Percentiles rank a stretch among this genome's conserved stretches.
phyloP scores from a whole-genome alignment of 2,113 vertebrate genomes.

The Dicrurus megarhynchus region DNA sequence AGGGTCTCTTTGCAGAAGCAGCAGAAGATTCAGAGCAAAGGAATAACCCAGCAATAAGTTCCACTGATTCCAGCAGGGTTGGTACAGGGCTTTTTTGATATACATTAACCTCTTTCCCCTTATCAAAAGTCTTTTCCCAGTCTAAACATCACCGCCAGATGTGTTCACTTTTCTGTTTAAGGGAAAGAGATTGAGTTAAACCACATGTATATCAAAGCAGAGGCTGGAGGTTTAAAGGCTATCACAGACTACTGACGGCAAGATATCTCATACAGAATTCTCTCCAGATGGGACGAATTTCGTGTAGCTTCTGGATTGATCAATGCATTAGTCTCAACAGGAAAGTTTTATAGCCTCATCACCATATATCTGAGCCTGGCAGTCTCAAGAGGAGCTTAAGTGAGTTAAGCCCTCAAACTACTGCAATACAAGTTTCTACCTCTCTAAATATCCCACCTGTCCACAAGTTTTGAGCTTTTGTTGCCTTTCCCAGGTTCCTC shows the following conservation, averaged over 20 bases:
- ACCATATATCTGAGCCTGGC: neutral
- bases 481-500: neutral
- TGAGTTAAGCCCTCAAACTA: neutral
- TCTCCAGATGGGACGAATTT: constrained; percentile 26
- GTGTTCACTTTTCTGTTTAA: neutral
- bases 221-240: neutral
- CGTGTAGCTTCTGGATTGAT: neutral
- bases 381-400: neutral
- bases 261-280: neutral
- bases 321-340: neutral
- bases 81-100: neutral
- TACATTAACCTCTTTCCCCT: neutral
- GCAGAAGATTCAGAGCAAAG: neutral
- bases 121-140: neutral
- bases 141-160: neutral
- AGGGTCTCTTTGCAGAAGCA: neutral
- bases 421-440: neutral
- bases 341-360: neutral
- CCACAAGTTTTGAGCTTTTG: neutral
- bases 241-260: neutral
- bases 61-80: neutral
- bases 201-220: neutral
- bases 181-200: neutral
- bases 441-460: neutral
- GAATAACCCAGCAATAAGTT: neutral